Base-by-base conservation (phyloP, 1,140 invertebrate genomes). In the Heliconius hermathena region DNA sequence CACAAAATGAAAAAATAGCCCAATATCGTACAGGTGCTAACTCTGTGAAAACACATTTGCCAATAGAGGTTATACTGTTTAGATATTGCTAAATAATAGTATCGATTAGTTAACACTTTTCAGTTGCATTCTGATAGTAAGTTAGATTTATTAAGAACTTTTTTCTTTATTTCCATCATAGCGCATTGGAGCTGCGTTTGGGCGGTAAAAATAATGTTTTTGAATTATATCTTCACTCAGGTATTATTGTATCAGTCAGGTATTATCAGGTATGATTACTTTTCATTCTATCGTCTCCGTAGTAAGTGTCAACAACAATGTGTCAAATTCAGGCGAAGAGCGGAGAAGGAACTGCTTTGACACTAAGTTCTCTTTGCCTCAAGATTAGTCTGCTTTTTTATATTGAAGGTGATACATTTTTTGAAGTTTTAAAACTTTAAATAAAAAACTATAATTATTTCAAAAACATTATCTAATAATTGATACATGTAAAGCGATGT, bases 61-160 rank as follows among this genome's bases (percentile, higher is more conserved):
- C 74, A 76, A 84, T 74, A 76, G 74, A 84, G 81, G 81, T 78
- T 71, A 73, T 83, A 76, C 78, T 76, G 77, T 83, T 84, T 84
- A 81, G 77, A 71, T 77, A 66, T 54, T 81, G 75, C 80, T 84
- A 84, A 84, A 78, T 74, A 84, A 83, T 26, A 46, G 73, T 73
- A 70, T 73, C 74, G 71, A 81, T 81, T 81, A 81, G 80, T 81
- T 81, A 81, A 73, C 36, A 36, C 8, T 76, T n/a, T 74, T 72
- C 33, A 80, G 76, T 38, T 71, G 71, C 26, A 54, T 20, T 72
- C 29, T 33, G 18, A 77, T 78, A 29, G 41, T 38, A 38, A 73
- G 57, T 78, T 78, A 78, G 77, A 36, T 41, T 52, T 8, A 26
- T 78, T 78, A 78, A 33, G 52, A 46, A 13, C 1, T 33, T 71